Percentiles rank a stretch among this genome's conserved stretches.
phyloP scores from a whole-genome alignment of 1,140 invertebrate genomes.

The Anagrus nilaparvatae region DNA sequence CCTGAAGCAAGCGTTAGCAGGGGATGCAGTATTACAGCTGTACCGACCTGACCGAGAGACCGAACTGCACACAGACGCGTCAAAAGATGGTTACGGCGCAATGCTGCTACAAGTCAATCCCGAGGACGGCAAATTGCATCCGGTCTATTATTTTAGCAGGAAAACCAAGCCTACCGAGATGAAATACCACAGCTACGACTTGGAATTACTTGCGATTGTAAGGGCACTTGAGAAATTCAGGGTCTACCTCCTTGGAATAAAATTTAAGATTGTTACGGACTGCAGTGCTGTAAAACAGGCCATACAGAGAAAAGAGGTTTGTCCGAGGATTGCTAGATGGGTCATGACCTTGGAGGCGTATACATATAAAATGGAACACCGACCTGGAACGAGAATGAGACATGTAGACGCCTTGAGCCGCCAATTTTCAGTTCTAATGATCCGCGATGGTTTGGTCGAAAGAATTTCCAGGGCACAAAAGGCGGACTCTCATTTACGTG shows the following conservation, averaged over 20 bases:
- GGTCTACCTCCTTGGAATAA: conserved; percentile 30
- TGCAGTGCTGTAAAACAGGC: conserved; percentile 26
- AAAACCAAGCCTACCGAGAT: conserved; percentile 22
- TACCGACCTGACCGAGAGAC: conserved; percentile 9
- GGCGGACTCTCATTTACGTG: not conserved
- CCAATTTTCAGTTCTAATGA: conserved; percentile 8
- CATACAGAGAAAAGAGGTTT: conserved; percentile 22
- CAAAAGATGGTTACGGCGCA: conserved; percentile 12
- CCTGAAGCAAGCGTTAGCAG: not conserved
- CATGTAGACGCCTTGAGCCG: conserved; percentile 30
- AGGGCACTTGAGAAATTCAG: conserved; percentile 22
- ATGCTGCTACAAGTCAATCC: conserved; percentile 8
- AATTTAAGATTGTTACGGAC: conserved; percentile 28
- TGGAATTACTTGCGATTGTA: conserved; percentile 21
- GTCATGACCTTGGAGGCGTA: conserved; percentile 25
- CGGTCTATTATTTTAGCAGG: conserved; percentile 23
- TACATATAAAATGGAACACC: conserved; percentile 21
- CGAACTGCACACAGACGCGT: conserved; percentile 14
- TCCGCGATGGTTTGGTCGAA: not conserved
- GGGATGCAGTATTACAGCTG: not conserved
- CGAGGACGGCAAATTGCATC: conserved; percentile 19
- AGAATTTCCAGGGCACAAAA: not conserved
- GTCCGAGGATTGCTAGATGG: conserved; percentile 27
- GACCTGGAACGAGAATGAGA: conserved; percentile 17
- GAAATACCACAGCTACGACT: conserved; percentile 23